Evolutionary conservation across 1,140 invertebrate genomes (phyloP).

Genomic region (Branchinecta lynchi): DNA sequence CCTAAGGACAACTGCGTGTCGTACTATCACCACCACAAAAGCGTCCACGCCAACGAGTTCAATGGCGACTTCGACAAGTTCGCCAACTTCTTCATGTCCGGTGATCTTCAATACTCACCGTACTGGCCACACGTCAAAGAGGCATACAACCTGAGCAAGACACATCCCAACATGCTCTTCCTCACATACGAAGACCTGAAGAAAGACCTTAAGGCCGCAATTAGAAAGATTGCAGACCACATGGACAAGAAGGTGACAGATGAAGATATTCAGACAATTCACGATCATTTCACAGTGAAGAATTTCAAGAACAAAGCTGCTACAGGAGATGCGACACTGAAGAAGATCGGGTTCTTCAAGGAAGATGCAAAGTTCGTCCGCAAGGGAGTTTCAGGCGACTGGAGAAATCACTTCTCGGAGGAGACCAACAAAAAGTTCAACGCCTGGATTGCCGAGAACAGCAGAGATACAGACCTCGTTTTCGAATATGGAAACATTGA

Average conservation of each 20-base stretch:
- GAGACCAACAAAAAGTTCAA: constrained; percentile 23
- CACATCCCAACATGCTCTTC: constrained; percentile 56
- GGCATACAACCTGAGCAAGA: constrained; percentile 51
- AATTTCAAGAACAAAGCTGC: constrained; percentile 34
- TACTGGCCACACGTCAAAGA: constrained; percentile 51
- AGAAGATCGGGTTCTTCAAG: constrained; percentile 8
- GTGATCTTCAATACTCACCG: constrained; percentile 40
- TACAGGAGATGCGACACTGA: constrained; percentile 7
- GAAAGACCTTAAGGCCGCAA: constrained; percentile 42
- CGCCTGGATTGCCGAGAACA: constrained; percentile 23
- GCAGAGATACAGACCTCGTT: constrained; percentile 21
- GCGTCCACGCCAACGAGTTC: constrained; percentile 47
- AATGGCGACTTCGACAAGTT: constrained; percentile 59
- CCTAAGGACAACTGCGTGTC: constrained; percentile 88
- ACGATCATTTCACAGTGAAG: constrained; percentile 57
- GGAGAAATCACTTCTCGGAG: constrained; percentile 22
- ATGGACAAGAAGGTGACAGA: constrained; percentile 47
- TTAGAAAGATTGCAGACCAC: constrained; percentile 53
- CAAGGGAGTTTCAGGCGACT: constrained; percentile 19
- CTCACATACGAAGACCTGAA: constrained; percentile 77
- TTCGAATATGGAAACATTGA: constrained; percentile 17
- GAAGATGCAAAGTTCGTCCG: constrained; percentile 16
- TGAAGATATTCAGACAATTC: constrained; percentile 45
- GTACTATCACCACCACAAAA: constrained; percentile 65
- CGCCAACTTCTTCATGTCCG: constrained; percentile 54